Evolutionary conservation across 2,888 invertebrate species (phyloP).

Genomic region (Cephonodes hylas): DNA sequence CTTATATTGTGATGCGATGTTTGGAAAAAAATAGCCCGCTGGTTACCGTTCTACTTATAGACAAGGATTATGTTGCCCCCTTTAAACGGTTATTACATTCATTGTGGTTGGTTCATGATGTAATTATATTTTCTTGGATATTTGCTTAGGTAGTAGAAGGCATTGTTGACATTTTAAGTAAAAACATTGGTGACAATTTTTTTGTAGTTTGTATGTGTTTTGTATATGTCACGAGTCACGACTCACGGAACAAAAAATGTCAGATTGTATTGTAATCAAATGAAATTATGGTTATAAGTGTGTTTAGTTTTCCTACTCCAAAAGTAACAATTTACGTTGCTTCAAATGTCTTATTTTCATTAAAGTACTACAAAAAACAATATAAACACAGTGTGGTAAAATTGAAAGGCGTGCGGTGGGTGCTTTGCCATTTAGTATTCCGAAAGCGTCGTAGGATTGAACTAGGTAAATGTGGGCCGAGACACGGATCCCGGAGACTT

Average conservation of each 20-base stretch:
- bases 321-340: neutral
- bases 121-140: no score
- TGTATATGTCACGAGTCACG: no score
- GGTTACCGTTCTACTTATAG: constrained; percentile 14
- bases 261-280: neutral
- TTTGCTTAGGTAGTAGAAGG: no score
- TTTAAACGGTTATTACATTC: constrained; percentile 20
- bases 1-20: constrained; percentile 51
- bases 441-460: constrained; percentile 63
- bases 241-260: neutral
- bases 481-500: constrained; percentile 62
- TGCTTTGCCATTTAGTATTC: constrained; percentile 65
- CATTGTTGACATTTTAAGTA: neutral
- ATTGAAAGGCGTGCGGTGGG: constrained; percentile 58
- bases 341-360: neutral
- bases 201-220: neutral
- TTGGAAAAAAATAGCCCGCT: constrained; percentile 35
- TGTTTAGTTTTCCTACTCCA: neutral
- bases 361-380: neutral
- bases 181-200: neutral
- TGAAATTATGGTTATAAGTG: neutral
- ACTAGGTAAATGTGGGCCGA: constrained; percentile 66
- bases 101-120: neutral
- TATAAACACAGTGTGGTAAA: constrained; percentile 37
- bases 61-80: constrained; percentile 13